Base-by-base conservation (phyloP, 1,140 invertebrate genomes). In the Caenorhabditis briggsae region DNA sequence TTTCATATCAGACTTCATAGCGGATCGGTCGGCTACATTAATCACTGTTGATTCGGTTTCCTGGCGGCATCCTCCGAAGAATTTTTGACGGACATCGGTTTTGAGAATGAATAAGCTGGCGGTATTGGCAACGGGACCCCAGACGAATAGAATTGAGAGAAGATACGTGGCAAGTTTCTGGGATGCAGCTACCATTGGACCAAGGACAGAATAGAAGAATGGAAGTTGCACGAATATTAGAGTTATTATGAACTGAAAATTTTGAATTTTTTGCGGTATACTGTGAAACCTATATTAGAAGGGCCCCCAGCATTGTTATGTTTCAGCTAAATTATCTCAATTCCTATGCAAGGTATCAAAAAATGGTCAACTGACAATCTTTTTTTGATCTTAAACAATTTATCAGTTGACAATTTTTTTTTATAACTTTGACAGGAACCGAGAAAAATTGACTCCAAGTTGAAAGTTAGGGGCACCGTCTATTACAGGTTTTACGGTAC, bases 171-270 rank as follows among this genome's bases (percentile, higher is more conserved):
- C 64, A 18, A 70, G 64, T 46, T 70, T 70, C 64, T 70, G 33
- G 9, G 64, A 70, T 18, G 8, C 33, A 43, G 33, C 64, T 3
- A 46, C 41, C 64, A 70, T 18, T 70, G 64, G 64, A 46, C 64
- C 64, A 70, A 70, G 64, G 2, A 70, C 64, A 1, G 64, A 70
- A 8, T 70, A 70, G 64, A 70, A 70, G 41, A 70, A 70, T 43
- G 64, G 64, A 70, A 70, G 33, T 70, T 70, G 64, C 16, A 70
- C 18, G 64, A 70, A 70, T 41, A 70, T 43, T 0, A 70, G 33
- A 1, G 64, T 70, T 41, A 70, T 18, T 1, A 46, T 46, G 64
- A 70, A 70, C 64, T 70, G 41, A 46, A 70, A 65, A 70, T 14
- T 43, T 0, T n/a, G 16, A 70, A 11, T n/a, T 18, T 43, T 11